A percentile compares a stretch with the other conserved stretches of the same genome.
These are phyloP conservation scores for Merops nubicus DNA, from an alignment of 2,113 vertebrate genomes.

Conservation along the genomic window DNA sequence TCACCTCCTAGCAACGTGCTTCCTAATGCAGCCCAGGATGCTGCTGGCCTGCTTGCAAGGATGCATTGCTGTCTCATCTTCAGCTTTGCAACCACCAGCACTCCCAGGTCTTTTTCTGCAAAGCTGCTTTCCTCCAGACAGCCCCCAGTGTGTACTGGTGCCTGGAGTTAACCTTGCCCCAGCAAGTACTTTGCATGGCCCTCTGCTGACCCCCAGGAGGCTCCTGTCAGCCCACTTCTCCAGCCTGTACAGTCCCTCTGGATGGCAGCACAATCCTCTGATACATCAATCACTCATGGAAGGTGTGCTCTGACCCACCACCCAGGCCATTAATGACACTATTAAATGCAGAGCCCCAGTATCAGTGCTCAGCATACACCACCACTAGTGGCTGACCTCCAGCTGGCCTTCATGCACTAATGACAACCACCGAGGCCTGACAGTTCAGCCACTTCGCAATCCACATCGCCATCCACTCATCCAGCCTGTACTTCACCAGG, in stretches of 20 bases:
- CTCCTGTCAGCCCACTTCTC: not conserved
- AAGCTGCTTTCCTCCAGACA: not conserved
- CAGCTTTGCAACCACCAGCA: not conserved
- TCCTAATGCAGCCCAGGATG: not conserved
- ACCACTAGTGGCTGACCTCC: not conserved
- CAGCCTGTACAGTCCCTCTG: not conserved
- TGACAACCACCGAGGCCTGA: not conserved
- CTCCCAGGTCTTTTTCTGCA: not conserved
- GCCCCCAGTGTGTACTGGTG: rapidly evolving
- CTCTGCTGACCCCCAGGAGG: not conserved
- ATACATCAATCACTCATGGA: not conserved
- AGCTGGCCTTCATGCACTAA: rapidly evolving
- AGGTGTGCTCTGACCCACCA: not conserved
- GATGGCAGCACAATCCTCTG: not conserved
- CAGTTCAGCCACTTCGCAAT: not conserved
- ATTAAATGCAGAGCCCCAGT: not conserved
- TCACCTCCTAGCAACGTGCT: not conserved
- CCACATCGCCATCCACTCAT: not conserved
- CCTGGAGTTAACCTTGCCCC: not conserved
- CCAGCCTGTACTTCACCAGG: not conserved
- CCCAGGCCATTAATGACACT: not conserved
- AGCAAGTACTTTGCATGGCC: not conserved
- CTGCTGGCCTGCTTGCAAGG: not conserved
- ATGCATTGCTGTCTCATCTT: not conserved
- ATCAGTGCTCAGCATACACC: not conserved